A percentile compares a stretch with the other conserved stretches of the same genome.
Evolutionary conservation across 2,888 invertebrate species (phyloP).

Genomic region (Pyrrhia umbra): DNA sequence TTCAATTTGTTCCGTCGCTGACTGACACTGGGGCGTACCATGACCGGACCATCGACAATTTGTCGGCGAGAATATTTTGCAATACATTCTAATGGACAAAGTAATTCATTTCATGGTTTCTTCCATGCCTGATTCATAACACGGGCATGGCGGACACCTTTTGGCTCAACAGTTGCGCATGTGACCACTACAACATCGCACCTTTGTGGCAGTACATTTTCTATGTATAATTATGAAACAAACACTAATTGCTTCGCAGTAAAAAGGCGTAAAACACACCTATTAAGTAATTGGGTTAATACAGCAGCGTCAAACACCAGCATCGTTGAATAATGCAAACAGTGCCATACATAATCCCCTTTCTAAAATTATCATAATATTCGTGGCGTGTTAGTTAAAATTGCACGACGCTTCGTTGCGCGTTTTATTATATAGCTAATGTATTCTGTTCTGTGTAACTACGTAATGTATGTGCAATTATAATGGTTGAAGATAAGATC

Average conservation of each 20-base stretch:
- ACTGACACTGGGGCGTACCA: too few relatives aligned
- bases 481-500: conserved; percentile 38
- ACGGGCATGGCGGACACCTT: too few relatives aligned
- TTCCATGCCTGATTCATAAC: too few relatives aligned
- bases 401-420: conserved; percentile 45
- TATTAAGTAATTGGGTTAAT: conserved; percentile 51
- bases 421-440: conserved; percentile 56
- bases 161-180: too few relatives aligned
- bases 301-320: conserved; percentile 43
- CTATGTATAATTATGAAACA: background rate
- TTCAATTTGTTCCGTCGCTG: too few relatives aligned
- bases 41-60: too few relatives aligned
- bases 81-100: too few relatives aligned
- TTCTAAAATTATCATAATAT: conserved; percentile 62
- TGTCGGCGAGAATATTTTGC: too few relatives aligned
- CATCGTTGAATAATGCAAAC: conserved; percentile 57
- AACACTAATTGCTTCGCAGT: conserved; percentile 2
- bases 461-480: conserved; percentile 47
- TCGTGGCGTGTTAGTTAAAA: conserved; percentile 58
- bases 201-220: too few relatives aligned
- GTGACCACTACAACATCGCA: too few relatives aligned
- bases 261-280: conserved; percentile 17
- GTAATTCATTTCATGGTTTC: too few relatives aligned
- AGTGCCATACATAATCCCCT: conserved; percentile 53
- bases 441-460: conserved; percentile 46